A percentile compares a stretch with the other conserved stretches of the same genome.
Evolutionary conservation across 2,888 invertebrate species (phyloP).

Genomic region (Papilio protenor): DNA sequence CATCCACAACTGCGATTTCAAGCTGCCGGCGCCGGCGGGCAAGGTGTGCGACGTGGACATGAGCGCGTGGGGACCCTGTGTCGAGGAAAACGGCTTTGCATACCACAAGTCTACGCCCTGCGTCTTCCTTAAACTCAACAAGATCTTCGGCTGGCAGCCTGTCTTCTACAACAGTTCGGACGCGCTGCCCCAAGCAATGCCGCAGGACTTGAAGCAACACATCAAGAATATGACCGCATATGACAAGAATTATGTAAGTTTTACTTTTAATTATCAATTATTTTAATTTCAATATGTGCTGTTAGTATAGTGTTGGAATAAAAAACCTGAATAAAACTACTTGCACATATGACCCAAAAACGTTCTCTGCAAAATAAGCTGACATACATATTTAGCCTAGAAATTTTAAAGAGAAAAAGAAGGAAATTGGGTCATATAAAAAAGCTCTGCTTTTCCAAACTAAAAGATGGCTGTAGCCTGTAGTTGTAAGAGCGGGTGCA

Average conservation of each 20-base stretch:
- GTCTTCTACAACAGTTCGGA: conserved; percentile 90
- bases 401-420: not conserved
- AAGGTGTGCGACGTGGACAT: conserved; percentile 96
- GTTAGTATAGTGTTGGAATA: not conserved
- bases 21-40: conserved; percentile 87
- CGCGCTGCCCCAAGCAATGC: conserved; percentile 90
- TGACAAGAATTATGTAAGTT: conserved; percentile 77
- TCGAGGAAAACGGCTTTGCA: conserved; percentile 93
- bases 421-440: not conserved
- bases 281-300: not conserved
- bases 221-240: conserved; percentile 83
- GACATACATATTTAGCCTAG: not conserved
- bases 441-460: not conserved
- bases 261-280: not conserved
- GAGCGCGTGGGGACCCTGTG: conserved; percentile 91
- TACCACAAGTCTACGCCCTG: conserved; percentile 97
- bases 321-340: not conserved
- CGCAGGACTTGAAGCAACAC: conserved; percentile 87
- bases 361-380: not conserved
- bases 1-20: conserved; percentile 90
- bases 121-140: conserved; percentile 97
- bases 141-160: conserved; percentile 96
- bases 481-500: not conserved
- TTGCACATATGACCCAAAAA: not conserved
- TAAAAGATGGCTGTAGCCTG: not conserved